Percentiles rank a stretch among this genome's conserved stretches.
These are phyloP conservation scores for Pollenia angustigena DNA, from an alignment of 2,888 invertebrate genomes.

Conservation along the genomic window DNA sequence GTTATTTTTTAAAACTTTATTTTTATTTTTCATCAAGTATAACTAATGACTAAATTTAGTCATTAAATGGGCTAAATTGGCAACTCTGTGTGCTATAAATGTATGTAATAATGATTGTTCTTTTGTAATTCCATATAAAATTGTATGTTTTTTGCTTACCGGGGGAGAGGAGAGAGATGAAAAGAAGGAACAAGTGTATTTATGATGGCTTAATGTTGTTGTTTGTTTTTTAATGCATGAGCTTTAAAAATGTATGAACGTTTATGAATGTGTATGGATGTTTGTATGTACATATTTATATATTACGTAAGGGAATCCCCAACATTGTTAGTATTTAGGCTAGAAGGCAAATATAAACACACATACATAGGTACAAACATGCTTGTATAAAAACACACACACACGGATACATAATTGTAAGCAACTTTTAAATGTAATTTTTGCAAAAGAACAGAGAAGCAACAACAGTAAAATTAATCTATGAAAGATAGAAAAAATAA, in stretches of 20 bases:
- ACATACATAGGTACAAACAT: constrained; percentile 36
- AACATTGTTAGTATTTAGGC: constrained; percentile 76
- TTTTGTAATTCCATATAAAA: no score
- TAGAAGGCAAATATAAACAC: constrained; percentile 34
- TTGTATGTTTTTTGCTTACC: no score
- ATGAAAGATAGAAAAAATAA: neutral
- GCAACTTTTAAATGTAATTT: constrained; percentile 14
- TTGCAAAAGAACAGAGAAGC: constrained; percentile 27
- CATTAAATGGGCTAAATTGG: no score
- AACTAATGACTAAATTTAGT: no score
- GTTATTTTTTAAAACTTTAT: no score
- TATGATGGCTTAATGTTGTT: constrained; percentile 58
- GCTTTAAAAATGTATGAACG: constrained; percentile 17
- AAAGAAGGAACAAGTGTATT: neutral
- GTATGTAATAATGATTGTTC: no score
- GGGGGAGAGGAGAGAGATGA: no score
- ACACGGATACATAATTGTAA: neutral
- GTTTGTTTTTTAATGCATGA: constrained; percentile 55
- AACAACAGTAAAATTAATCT: constrained; percentile 11
- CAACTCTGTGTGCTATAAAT: no score
- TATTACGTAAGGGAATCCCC: constrained; percentile 83
- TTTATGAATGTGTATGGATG: neutral
- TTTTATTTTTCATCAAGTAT: no score
- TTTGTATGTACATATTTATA: constrained; percentile 75
- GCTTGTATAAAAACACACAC: no score